Evolutionary conservation across 2,797 vertebrate genomes (phyloP), one percentile per base, ranked within the genome.

Genomic region (Falco berigora): DNA sequence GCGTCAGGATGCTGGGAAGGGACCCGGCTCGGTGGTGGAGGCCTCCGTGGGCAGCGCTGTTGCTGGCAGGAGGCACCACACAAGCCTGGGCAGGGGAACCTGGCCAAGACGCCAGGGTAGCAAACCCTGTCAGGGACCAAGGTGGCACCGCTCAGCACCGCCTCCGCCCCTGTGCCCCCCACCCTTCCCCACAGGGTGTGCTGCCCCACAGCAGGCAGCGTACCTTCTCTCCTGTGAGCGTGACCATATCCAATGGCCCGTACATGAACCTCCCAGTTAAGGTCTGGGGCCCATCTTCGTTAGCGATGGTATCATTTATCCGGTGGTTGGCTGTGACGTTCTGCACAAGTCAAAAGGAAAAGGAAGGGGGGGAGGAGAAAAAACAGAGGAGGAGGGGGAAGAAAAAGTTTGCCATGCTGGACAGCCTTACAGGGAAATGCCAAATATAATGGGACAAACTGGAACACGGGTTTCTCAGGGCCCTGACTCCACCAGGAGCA

Each of bases 321-420:
- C 99, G 98, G 95, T 99, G 99, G 98, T 99, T 99, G 75, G 99
- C 99, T 2, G 99, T 98, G 92, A 99, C 99, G 0, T 99, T 99
- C 99, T 99, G 95, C 55, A 79, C 24, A 1, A 58, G n/a, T 27
- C 66, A 77, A 30, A 59, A 58, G 30, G 28, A 40, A 63, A 71
- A 40, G 28, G 22, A 6, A 24, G 34, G 18, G 10, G 30, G 16
- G 8, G 16, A 17, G 3, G 40, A 4, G 4, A 15, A 14, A 30
- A 59, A 12, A 38, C 21, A 52, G 16, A 17, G 4, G 32, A 40
- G 40, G 40, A 40, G 40, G 40, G 14, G 40, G 40, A 40, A 15
- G 40, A 3, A 9, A 36, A 46, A 12, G 8, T 49, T 86, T 40
- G 32, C 56, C 82, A 49, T 1, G 3, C 53, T 7, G 22, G 34